These are phyloP conservation scores for Leptobrachium leishanense DNA, from an alignment of 2,113 vertebrate species.

Conservation along the genomic window DNA sequence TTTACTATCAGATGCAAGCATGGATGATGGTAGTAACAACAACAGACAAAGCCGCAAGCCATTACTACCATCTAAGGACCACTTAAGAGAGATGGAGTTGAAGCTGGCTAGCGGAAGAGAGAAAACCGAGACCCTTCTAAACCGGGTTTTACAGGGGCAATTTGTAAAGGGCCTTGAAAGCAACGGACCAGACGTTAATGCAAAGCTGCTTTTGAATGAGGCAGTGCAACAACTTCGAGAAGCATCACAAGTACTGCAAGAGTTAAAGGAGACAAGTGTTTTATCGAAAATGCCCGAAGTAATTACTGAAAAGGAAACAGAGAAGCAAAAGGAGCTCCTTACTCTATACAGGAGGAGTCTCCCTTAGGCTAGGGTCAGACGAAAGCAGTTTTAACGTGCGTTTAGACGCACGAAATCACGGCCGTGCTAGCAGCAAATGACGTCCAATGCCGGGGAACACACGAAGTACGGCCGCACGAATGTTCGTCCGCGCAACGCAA, in stretches of 20 bases:
- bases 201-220: slow-evolving; percentile 75
- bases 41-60: not conserved
- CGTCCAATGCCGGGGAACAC: too few species aligned
- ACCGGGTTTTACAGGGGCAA: slow-evolving; percentile 60
- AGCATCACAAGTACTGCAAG: slow-evolving; percentile 83
- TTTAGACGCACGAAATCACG: too few species aligned
- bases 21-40: slow-evolving; percentile 16
- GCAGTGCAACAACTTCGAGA: slow-evolving; percentile 85
- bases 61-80: slow-evolving; percentile 41
- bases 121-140: slow-evolving; percentile 77
- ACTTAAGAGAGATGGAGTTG: slow-evolving; percentile 72
- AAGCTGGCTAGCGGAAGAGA: slow-evolving; percentile 78
- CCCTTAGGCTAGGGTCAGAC: too few species aligned
- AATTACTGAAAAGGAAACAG: slow-evolving; percentile 58
- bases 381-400: too few species aligned
- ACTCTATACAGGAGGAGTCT: slow-evolving; percentile 75
- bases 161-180: slow-evolving; percentile 52
- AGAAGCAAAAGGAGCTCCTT: slow-evolving; percentile 77
- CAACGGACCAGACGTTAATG: slow-evolving; percentile 52
- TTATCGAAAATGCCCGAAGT: slow-evolving; percentile 57
- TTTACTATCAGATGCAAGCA: slow-evolving; percentile 65
- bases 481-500: too few species aligned
- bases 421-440: too few species aligned
- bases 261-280: slow-evolving; percentile 76
- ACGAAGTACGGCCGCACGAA: too few species aligned